Base-by-base conservation (phyloP, 2,113 vertebrate species). In the Gymnarchus niloticus region DNA sequence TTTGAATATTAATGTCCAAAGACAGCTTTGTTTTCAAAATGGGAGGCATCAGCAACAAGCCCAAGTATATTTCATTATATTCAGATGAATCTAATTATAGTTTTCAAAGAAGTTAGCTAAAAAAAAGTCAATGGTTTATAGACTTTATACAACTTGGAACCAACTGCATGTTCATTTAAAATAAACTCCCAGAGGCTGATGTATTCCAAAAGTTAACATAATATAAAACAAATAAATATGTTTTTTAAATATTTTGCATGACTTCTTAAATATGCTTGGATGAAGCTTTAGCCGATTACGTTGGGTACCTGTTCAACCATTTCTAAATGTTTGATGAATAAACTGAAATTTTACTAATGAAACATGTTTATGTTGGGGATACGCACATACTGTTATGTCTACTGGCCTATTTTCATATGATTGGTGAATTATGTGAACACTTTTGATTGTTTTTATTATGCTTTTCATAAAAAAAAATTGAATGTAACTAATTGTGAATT, bases 331-430 rank as follows among this genome's bases (percentile, higher is more conserved):
- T 88, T 86, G 86, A 90, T 85, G 87, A 85, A 65, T 37, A 83
- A 83, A 51, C 48, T 77, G 23, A 76, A 76, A 89, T 88, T 85
- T 76, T n/a, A 25, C 83, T 89, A 87, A 89, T 83, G 10, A 89
- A 7, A 57, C 33, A 69, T 83, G 44, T 25, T 78, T 73, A 37
- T 52, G 86, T 80, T 73, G 7, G 44, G 46, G 41, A 76, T 73
- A 41, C 49, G 65, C 41, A 46, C 78, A 84, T 86, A 83, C 85
- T 87, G 85, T 88, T 83, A 84, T 81, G 81, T 89, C 85, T 83
- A 54, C 28, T 78, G 25, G 41, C 88, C 25, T n/a, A 37, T 69
- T 85, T 83, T 76, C 12, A 54, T 48, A 44, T 59, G 9, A 65
- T 65, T 51, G 49, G 56, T 85, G 82, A 52, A 54, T 52, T 59